Base-by-base conservation (phyloP, 2,888 invertebrate genomes). In the Heliconius ethilla region DNA sequence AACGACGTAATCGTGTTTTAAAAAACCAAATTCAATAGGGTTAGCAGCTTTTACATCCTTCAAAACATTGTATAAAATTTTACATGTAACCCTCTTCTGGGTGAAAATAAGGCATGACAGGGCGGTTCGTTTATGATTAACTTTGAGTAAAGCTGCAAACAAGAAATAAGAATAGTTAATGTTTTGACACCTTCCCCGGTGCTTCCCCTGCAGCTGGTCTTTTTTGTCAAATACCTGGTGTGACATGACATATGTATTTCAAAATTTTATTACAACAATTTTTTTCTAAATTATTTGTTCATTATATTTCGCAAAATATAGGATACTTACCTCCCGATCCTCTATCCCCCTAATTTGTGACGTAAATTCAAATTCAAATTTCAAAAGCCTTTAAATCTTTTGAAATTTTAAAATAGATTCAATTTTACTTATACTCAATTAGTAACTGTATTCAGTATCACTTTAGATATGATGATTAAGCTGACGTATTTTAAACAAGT, bases 81-180 rank as follows among this genome's bases (percentile, higher is more conserved):
- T 97, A 0, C 98, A 97, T 0, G 97, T 96, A 83, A 97, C 96
- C 72, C 98, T 93, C 82, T 96, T 94, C 83, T 96, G 91, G 0
- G 97, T 96, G 88, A 98, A 97, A 79, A 98, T 95, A 27, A 98
- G 95, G 0, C 95, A 96, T 75, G 96, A 96, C 15, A 97, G 89
- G 10, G 94, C 91, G 83, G 95, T 93, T 22, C 87, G 86, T 1
- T 82, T 33, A 29, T 78, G 84, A 79, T 94, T 94, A 0, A 89
- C 81, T 83, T 84, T 87, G 33, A 90, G 78, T 37, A 59, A 7
- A 51, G 59, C 81, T 82, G 79, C 51, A 55, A 81, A 80, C n/a
- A 70, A 65, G 15, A n/a, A 59, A 72, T 10, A 59, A 4, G 9
- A 45, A 15, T 45, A 25, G 25, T 15, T 69, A 51, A 6, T 18